Conservation (phyloP, 2,113 vertebrate genomes). For the Tupaia chinensis region DNA sequence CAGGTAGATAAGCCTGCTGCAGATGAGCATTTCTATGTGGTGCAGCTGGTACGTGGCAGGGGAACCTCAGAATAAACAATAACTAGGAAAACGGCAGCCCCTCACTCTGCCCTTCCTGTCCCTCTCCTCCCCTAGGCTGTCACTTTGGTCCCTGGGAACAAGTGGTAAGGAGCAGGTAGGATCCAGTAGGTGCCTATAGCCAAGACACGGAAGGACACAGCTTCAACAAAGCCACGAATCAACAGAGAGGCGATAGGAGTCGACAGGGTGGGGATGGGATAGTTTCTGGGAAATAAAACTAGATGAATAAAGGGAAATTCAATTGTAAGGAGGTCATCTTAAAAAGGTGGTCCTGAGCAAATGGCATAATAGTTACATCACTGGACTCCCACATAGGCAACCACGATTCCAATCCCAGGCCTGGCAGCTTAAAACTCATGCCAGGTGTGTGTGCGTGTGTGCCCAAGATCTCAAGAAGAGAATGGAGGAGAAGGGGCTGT, state of each 20-base stretch:
- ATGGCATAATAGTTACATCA: no score
- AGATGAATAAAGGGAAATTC: background rate
- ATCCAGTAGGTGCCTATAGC: background rate
- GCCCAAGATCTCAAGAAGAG: no score
- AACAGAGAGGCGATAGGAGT: background rate
- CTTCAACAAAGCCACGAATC: background rate
- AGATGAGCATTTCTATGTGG: background rate
- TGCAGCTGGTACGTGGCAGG: background rate
- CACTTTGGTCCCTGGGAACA: background rate
- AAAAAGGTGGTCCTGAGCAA: background rate
- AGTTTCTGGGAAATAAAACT: slow-evolving; percentile 7
- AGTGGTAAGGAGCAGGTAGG: background rate
- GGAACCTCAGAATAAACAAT: background rate
- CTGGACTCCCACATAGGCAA: no score
- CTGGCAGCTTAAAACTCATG: no score
- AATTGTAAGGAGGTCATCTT: background rate
- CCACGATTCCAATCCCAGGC: no score
- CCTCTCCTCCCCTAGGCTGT: background rate
- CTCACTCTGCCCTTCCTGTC: background rate
- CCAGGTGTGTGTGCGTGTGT: no score
- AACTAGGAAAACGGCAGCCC: background rate
- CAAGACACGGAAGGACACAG: background rate
- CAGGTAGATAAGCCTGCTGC: background rate
- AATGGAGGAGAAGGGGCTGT: no score
- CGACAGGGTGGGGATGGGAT: background rate